Base-by-base conservation (phyloP, 2,888 invertebrate species). In the Brachyopa scutellaris region DNA sequence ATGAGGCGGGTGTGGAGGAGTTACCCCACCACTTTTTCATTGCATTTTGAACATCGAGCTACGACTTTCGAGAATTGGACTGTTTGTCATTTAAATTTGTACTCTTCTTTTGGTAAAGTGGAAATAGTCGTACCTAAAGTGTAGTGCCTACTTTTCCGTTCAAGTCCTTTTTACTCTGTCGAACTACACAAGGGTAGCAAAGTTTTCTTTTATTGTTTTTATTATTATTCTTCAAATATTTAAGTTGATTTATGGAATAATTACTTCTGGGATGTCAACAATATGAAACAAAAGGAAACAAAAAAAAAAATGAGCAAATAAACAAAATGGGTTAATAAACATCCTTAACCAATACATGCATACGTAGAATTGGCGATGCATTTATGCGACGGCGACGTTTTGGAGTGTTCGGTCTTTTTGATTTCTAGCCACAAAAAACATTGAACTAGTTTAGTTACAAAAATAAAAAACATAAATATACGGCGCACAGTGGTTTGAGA, bases 71-170 rank as follows among this genome's bases (percentile, higher is more conserved):
- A 47, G 47, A 74, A n/a, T 79, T 79, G 61, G 67, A 74, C 67
- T 79, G 74, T 74, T 79, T 79, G 74, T 74, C 74, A 79, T 79
- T 79, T 74, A 79, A 79, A 79, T 79, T 61, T 61, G n/a, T n/a
- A 38, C 26, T 67, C 26, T 26, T 33, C 31, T 61, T 47, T 73
- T 19, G 26, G 13, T 66, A 23, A 66, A 61, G 47, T 40, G 55
- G 42, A 55, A 66, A 49, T 57, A 72, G 55, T 47, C 8, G 9
- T 31, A 3, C 11, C 8, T 15, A 5, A 42, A 74, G 40, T 33
- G 47, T 47, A 47, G 69, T 67, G 79, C 73, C 66, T 70, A 70
- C 55, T 70, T 77, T 59, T 21, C 9, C 53, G 66, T 73, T 73
- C 17, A 73, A 73, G 73, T 79, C 53, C 53, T 45, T 38, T 33